phyloP scores from a whole-genome alignment of 2,113 vertebrate species.

The Turnix velox region DNA sequence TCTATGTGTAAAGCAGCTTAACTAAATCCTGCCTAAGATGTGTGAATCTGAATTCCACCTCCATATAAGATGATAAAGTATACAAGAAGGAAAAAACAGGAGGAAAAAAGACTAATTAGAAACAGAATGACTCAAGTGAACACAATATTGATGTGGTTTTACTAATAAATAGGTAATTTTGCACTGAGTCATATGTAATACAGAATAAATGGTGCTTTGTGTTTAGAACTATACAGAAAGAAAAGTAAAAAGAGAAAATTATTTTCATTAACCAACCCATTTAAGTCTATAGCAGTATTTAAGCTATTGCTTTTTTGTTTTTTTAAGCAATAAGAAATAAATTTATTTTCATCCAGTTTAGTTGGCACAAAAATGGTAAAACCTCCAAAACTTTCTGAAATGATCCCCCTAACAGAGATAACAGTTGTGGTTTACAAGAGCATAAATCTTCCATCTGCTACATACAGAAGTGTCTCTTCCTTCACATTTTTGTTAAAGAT shows the following conservation, averaged over 20 bases:
- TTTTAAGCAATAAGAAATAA: not conserved
- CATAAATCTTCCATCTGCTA: not conserved
- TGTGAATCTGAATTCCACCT: not conserved
- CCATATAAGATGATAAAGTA: not conserved
- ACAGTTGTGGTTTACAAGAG: constrained; percentile 7
- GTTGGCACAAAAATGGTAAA: not conserved
- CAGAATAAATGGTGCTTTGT: not conserved
- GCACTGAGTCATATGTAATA: not conserved
- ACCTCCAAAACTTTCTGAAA: not conserved
- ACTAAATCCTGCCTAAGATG: not conserved
- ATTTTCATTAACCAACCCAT: not conserved
- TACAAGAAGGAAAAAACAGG: not conserved
- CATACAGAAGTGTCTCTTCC: not conserved
- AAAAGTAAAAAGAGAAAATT: not conserved
- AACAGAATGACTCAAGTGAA: not conserved
- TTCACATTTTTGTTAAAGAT: not conserved
- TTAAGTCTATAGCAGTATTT: not conserved
- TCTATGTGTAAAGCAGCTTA: not conserved
- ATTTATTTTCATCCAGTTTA: not conserved
- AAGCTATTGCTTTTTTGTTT: fast-evolving
- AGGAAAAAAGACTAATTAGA: not conserved
- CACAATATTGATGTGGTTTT: not conserved
- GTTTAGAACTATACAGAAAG: not conserved
- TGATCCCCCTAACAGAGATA: not conserved
- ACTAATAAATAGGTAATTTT: not conserved